A percentile compares a stretch with the other conserved stretches of the same genome.
phyloP scores from a whole-genome alignment of 2,888 invertebrate genomes.

The Petrolisthes manimaculis region DNA sequence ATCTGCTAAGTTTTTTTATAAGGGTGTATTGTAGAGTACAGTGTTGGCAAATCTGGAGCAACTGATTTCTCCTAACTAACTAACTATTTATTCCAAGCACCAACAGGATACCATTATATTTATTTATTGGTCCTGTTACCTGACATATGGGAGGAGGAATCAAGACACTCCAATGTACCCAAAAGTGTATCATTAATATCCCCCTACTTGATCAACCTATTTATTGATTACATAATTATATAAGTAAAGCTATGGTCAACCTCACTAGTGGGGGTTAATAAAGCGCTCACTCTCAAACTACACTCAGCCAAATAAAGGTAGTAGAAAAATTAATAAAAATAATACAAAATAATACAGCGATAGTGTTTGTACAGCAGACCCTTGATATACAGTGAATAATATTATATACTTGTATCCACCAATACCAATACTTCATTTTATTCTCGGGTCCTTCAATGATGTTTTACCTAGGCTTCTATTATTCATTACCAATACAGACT shows the following conservation, averaged over 20 bases:
- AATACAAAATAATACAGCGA: conserved; percentile 22
- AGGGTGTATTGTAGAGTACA: too few species aligned
- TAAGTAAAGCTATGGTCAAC: conserved; percentile 58
- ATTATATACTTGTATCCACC: too few species aligned
- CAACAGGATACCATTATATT: too few species aligned
- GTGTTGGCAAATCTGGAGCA: too few species aligned
- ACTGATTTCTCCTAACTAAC: too few species aligned
- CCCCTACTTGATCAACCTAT: conserved; percentile 42
- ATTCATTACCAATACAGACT: too few species aligned
- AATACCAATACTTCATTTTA: too few species aligned
- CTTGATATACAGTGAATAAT: not conserved
- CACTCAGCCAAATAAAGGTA: conserved; percentile 49
- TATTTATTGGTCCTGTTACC: not conserved
- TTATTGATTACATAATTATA: conserved; percentile 5
- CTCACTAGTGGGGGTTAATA: conserved; percentile 61
- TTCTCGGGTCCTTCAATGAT: not conserved
- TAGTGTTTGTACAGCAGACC: not conserved
- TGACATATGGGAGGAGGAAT: not conserved
- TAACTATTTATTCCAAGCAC: too few species aligned
- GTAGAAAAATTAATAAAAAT: conserved; percentile 22
- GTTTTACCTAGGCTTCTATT: not conserved
- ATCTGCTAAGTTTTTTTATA: too few species aligned
- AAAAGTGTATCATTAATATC: too few species aligned
- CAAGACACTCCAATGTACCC: too few species aligned
- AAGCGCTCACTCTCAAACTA: conserved; percentile 56